Evolutionary conservation across 2,113 vertebrate species (phyloP).

Genomic region (Cavia porcellus): DNA sequence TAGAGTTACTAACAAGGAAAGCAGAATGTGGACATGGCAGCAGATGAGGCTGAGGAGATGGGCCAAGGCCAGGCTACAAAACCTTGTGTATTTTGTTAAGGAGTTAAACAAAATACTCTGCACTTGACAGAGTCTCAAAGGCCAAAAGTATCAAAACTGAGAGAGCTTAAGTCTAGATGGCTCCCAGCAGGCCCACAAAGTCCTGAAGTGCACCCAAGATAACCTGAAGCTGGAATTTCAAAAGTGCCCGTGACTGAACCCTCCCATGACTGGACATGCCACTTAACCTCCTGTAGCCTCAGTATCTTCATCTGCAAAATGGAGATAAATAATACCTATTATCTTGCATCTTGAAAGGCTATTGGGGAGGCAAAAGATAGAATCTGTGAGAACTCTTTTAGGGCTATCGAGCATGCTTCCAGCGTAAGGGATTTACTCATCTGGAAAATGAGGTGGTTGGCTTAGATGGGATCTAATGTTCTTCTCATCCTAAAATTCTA

Average conservation of each 20-base stretch:
- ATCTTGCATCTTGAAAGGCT: background rate
- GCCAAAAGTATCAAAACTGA: background rate
- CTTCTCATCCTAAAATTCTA: constrained; percentile 65
- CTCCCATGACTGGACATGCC: background rate
- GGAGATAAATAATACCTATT: background rate
- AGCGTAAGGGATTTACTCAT: constrained; percentile 65
- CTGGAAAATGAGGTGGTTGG: constrained; percentile 74
- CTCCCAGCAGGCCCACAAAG: too few species aligned
- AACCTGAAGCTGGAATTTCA: background rate
- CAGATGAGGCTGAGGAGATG: background rate
- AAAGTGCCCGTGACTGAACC: background rate
- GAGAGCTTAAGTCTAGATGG: background rate
- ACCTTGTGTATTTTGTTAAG: background rate
- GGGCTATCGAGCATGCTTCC: background rate
- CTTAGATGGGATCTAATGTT: constrained; percentile 39
- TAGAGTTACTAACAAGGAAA: background rate
- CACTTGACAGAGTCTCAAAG: background rate
- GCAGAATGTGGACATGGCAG: background rate
- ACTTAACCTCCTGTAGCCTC: background rate
- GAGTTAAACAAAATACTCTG: background rate
- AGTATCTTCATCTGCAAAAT: background rate
- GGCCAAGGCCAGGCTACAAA: background rate
- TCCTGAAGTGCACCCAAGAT: background rate
- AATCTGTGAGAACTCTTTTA: constrained; percentile 24
- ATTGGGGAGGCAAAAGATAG: background rate